phyloP scores from a whole-genome alignment of 1,140 invertebrate species.

The Bombus huntii region DNA sequence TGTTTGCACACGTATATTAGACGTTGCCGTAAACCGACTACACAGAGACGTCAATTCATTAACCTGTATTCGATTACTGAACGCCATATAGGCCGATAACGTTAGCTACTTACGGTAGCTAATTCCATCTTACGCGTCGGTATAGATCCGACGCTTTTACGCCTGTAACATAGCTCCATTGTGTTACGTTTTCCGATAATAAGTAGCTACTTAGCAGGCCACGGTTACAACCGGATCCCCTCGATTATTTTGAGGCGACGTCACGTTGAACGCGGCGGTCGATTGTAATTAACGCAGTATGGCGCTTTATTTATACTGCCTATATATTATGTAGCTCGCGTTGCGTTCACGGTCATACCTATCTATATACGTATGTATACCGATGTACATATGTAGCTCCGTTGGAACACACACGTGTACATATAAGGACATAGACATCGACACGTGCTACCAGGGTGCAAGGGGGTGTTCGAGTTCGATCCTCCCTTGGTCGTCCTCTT shows the following conservation, averaged over 20 bases:
- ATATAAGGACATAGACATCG: conserved; percentile 68
- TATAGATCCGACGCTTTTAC: not conserved
- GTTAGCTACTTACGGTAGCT: conserved; percentile 45
- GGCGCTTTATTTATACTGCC: conserved; percentile 65
- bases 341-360: conserved; percentile 35
- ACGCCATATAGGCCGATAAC: conserved; percentile 30
- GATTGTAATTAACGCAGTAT: conserved; percentile 67
- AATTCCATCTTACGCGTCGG: not conserved
- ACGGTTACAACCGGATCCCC: not conserved
- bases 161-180: too few species aligned
- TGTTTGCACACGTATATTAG: conserved; percentile 64
- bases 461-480: conserved; percentile 64
- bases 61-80: conserved; percentile 49
- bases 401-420: conserved; percentile 50
- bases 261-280: conserved; percentile 35
- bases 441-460: conserved; percentile 72
- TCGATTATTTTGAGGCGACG: conserved; percentile 31
- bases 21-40: conserved; percentile 51
- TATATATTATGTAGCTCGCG: conserved; percentile 52
- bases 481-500: conserved; percentile 65
- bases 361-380: conserved; percentile 33
- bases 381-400: conserved; percentile 37
- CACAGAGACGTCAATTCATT: conserved; percentile 63
- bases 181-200: not conserved
- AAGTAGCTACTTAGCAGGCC: not conserved